These are phyloP conservation scores for Campylorhamphus procurvoides DNA, from an alignment of 2,113 vertebrate genomes.

Conservation along the genomic window DNA sequence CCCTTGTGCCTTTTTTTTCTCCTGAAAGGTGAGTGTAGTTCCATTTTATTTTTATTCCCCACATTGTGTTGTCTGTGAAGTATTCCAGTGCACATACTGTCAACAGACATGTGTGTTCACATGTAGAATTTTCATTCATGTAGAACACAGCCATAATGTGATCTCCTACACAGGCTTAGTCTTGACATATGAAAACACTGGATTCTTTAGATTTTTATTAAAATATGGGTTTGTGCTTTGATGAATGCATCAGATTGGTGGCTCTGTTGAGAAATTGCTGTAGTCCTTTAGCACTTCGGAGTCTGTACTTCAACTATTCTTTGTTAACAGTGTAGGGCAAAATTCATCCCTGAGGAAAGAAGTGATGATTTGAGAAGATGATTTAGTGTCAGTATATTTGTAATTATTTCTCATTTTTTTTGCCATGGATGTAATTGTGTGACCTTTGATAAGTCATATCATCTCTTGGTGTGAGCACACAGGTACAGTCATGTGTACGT, in stretches of 20 bases:
- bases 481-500: neutral
- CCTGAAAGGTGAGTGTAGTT: slow-evolving; percentile 60
- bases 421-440: neutral
- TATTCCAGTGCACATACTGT: slow-evolving; percentile 52
- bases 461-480: neutral
- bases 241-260: neutral
- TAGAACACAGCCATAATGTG: neutral
- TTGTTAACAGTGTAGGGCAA: neutral
- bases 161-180: neutral
- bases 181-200: neutral
- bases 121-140: neutral
- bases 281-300: neutral
- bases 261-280: neutral
- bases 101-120: slow-evolving; percentile 47
- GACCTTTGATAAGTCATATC: neutral
- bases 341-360: neutral
- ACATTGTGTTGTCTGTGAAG: slow-evolving; percentile 45
- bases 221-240: neutral
- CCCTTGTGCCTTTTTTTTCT: slow-evolving; percentile 35
- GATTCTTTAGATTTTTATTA: slow-evolving; percentile 19
- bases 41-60: slow-evolving; percentile 31
- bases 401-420: neutral
- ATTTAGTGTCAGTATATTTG: neutral
- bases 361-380: neutral
- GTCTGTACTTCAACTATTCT: neutral